A percentile compares a stretch with the other conserved stretches of the same genome.
Evolutionary conservation across 2,888 invertebrate species (phyloP).

Genomic region (Aphrophora alni): DNA sequence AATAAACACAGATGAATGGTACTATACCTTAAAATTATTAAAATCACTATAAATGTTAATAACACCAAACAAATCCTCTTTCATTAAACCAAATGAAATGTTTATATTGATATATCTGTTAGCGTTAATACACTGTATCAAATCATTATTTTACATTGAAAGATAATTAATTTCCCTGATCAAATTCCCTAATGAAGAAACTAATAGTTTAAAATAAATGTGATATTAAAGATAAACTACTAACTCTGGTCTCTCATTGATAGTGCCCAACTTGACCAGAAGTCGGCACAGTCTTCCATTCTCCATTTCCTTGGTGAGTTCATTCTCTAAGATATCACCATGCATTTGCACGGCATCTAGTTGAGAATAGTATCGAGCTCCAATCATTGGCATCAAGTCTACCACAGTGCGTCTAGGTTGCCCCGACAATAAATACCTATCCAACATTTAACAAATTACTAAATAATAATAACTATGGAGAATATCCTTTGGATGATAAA

Average conservation of each 20-base stretch:
- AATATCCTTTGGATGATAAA: not conserved
- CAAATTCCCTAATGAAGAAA: too few relatives aligned
- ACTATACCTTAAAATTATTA: too few relatives aligned
- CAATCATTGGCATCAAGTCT: constrained; percentile 99
- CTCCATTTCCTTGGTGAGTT: constrained; percentile 91
- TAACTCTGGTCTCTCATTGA: constrained; percentile 95
- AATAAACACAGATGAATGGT: too few relatives aligned
- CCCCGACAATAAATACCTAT: constrained; percentile 76
- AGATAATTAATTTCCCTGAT: too few relatives aligned
- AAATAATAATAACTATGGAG: not conserved
- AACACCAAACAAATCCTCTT: too few relatives aligned
- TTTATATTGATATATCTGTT: too few relatives aligned
- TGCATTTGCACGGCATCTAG: constrained; percentile 88
- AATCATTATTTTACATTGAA: too few relatives aligned
- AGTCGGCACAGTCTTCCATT: constrained; percentile 92
- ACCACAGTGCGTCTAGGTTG: constrained; percentile 79
- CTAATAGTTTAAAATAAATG: too few relatives aligned
- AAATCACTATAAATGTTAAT: too few relatives aligned
- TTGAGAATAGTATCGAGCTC: constrained; percentile 94
- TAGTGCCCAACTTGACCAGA: constrained; percentile 88
- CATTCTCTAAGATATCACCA: constrained; percentile 88
- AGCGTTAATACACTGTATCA: too few relatives aligned
- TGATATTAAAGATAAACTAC: too few relatives aligned
- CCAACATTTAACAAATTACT: constrained; percentile 46
- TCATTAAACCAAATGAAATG: not conserved